Evolutionary conservation across 1,140 invertebrate genomes (phyloP).

Genomic region (Hypsibius dujardini): DNA sequence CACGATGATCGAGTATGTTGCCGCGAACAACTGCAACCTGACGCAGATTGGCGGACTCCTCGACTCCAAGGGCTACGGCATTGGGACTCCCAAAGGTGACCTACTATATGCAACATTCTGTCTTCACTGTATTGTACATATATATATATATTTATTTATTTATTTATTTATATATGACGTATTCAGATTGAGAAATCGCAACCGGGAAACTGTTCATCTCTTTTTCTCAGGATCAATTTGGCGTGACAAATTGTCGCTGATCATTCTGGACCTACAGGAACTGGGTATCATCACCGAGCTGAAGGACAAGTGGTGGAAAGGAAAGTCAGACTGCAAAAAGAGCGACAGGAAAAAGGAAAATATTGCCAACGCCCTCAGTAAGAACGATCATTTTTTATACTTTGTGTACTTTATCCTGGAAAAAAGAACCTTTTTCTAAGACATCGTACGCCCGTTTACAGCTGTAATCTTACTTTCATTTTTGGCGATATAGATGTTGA

Average conservation of each 20-base stretch:
- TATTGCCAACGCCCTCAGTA: conserved; percentile 74
- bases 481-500: conserved; percentile 21
- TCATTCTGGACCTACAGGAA: conserved; percentile 83
- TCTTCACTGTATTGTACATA: too few relatives aligned
- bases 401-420: too few relatives aligned
- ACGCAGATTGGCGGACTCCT: conserved; percentile 90
- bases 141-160: too few relatives aligned
- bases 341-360: conserved; percentile 77
- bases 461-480: too few relatives aligned
- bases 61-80: conserved; percentile 64
- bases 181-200: neutral
- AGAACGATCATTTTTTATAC: conserved; percentile 21
- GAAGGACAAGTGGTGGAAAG: conserved; percentile 95
- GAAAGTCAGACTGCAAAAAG: conserved; percentile 71
- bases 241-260: conserved; percentile 81
- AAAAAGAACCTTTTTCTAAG: too few relatives aligned
- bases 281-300: conserved; percentile 75
- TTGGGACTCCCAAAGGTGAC: conserved; percentile 39
- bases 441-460: too few relatives aligned
- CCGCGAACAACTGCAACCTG: conserved; percentile 86
- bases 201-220: too few relatives aligned
- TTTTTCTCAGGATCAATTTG: conserved; percentile 54
- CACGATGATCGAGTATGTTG: conserved; percentile 84
- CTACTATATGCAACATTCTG: too few relatives aligned
- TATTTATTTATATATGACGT: too few relatives aligned